Base-by-base conservation (phyloP, 2,797 vertebrate genomes). In the Cygnus olor region DNA sequence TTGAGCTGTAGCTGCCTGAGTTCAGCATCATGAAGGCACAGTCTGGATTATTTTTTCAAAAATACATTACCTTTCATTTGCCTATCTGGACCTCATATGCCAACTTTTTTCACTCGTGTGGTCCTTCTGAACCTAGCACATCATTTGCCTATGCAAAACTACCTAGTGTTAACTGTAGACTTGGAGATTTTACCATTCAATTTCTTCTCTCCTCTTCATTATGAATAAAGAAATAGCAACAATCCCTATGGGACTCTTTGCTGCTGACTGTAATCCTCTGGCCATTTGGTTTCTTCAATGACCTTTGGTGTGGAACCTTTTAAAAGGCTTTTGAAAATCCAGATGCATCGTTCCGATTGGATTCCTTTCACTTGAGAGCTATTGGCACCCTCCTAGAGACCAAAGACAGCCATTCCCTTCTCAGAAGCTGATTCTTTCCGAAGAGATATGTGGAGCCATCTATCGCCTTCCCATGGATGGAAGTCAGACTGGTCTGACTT, bases 1-100 rank as follows among this genome's bases (percentile, higher is more conserved):
- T 24, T 17, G 5, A 1, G 1, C 34, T 83, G 34, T 13, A 77
- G 27, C 14, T 40, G 12, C 17, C 32, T 0, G 2, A 42, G 5
- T 56, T 80, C 13, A 63, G 18, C 60, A 56, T 82, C 25, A 12
- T 27, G 28, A 82, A 70, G 30, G 7, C 9, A 18, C 6, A 5
- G 14, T 58, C 77, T 27, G 17, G 34, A 21, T 45, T 53, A n/a
- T 60, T 83, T 78, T 36, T 93, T 69, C 27, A 40, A 54, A 85
- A n/a, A 12, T 68, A 19, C 8, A 1, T 64, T 53, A 32, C 11
- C 9, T 89, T 84, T 81, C 2, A 17, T 66, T 85, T 60, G n/a
- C 28, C 18, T 60, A 28, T 11, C 38, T 49, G 14, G 36, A 61
- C 16, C 11, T 68, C 40, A 70, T 9, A 25, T 79, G 36, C 14